phyloP scores from a whole-genome alignment of 2,797 vertebrate species.

The Pseudochirops cupreus region DNA sequence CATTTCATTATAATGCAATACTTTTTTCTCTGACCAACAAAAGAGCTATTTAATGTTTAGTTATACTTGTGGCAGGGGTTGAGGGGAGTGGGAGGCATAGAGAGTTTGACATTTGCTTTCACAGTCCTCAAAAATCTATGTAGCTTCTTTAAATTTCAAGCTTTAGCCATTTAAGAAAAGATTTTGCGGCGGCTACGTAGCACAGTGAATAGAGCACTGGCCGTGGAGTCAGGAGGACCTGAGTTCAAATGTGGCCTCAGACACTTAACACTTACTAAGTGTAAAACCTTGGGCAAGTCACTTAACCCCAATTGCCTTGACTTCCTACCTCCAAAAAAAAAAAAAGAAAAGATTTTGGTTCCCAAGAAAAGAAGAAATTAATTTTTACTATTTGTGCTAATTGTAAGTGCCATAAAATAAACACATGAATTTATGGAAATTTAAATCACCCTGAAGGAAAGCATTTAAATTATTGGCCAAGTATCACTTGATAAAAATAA shows the following conservation, averaged over 20 bases:
- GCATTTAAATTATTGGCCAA: background rate
- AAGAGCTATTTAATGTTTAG: background rate
- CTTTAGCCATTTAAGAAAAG: conserved; percentile 24
- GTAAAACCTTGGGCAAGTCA: too few relatives aligned
- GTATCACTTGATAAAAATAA: background rate
- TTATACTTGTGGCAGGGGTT: background rate
- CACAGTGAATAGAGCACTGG: too few relatives aligned
- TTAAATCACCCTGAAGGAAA: background rate
- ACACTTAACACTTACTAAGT: too few relatives aligned
- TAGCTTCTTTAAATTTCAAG: conserved; percentile 27
- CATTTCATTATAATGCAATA: background rate
- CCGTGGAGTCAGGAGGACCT: too few relatives aligned
- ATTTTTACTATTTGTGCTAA: conserved; percentile 1
- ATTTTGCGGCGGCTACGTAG: background rate
- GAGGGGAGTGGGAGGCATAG: background rate
- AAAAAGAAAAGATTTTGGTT: conserved; percentile 25
- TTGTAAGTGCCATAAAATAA: background rate
- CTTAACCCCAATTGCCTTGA: too few relatives aligned
- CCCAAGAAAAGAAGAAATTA: background rate
- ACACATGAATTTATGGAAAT: background rate
- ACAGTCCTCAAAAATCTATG: conserved; percentile 14
- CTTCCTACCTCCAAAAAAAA: too few relatives aligned
- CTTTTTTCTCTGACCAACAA: background rate
- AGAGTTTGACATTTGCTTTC: background rate
- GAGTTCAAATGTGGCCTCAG: too few relatives aligned